These are phyloP conservation scores for Argynnis bischoffii DNA, from an alignment of 2,888 invertebrate genomes.

Conservation along the genomic window DNA sequence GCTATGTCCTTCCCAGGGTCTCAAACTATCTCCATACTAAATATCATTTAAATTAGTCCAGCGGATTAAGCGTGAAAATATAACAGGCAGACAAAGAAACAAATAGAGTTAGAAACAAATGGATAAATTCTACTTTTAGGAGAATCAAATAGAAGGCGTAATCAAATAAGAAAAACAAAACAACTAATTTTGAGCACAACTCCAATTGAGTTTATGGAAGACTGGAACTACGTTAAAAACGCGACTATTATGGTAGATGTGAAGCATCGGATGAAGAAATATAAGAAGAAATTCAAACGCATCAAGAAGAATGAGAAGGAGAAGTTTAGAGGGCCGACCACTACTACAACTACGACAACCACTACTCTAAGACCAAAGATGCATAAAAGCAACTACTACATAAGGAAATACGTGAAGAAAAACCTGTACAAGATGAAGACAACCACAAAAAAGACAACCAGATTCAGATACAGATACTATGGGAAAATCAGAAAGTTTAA, in stretches of 20 bases:
- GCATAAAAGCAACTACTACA: conserved; percentile 40
- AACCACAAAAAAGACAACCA: conserved; percentile 32
- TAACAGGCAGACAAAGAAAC: no score
- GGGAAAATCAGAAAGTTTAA: conserved; percentile 37
- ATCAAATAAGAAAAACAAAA: background rate
- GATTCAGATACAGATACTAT: conserved; percentile 31
- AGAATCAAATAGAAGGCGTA: background rate
- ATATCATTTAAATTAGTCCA: no score
- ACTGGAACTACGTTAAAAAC: conserved; percentile 33
- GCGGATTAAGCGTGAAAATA: no score
- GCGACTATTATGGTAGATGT: conserved; percentile 25
- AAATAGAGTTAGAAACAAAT: no score
- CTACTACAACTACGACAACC: conserved; percentile 25
- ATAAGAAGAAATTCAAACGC: conserved; percentile 25
- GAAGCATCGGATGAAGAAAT: conserved; percentile 28
- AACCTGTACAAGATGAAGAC: conserved; percentile 36
- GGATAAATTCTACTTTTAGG: background rate
- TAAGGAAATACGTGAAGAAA: conserved; percentile 36
- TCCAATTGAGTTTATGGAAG: conserved; percentile 5
- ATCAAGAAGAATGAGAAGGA: conserved; percentile 27
- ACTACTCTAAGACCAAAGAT: conserved; percentile 33
- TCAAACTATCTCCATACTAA: no score
- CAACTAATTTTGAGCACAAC: background rate
- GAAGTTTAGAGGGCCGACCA: conserved; percentile 30
- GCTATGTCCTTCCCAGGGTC: no score